These are phyloP conservation scores for Archips xylosteana DNA, from an alignment of 2,888 invertebrate genomes.

Conservation along the genomic window DNA sequence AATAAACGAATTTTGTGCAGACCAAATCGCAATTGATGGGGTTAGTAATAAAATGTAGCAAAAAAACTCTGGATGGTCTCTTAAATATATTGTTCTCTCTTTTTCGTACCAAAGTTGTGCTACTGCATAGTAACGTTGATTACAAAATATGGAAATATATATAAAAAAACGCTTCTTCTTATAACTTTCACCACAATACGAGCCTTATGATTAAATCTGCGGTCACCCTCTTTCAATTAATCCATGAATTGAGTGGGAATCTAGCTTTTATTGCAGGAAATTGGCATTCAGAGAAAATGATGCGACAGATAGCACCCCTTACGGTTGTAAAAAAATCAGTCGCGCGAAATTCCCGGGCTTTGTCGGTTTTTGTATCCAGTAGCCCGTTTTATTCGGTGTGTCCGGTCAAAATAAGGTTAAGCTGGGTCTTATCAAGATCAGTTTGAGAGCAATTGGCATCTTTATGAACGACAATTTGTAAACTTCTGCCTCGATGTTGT, in stretches of 20 bases:
- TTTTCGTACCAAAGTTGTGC: too few species aligned
- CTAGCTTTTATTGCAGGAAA: slow-evolving; percentile 57
- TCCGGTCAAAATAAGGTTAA: neutral
- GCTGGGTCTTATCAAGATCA: neutral
- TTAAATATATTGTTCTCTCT: too few species aligned
- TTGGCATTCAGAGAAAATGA: slow-evolving; percentile 61
- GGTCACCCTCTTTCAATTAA: slow-evolving; percentile 70
- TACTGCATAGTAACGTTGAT: too few species aligned
- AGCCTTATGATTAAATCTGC: slow-evolving; percentile 57
- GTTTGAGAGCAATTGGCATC: neutral
- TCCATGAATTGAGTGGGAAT: slow-evolving; percentile 58
- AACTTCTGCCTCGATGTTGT: neutral
- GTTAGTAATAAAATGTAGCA: too few species aligned
- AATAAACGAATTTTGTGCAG: too few species aligned
- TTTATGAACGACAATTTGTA: neutral
- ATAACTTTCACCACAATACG: slow-evolving; percentile 24
- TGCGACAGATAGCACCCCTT: slow-evolving; percentile 51
- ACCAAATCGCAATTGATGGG: too few species aligned
- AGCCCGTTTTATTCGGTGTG: slow-evolving; percentile 3
- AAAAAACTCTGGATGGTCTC: too few species aligned
- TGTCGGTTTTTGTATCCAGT: neutral
- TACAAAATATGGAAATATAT: too few species aligned
- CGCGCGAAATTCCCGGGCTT: neutral
- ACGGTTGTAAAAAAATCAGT: slow-evolving; percentile 40
- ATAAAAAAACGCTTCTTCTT: neutral